These are phyloP conservation scores for Oenanthe oenanthe DNA, from an alignment of 2,113 vertebrate genomes.

Conservation along the genomic window DNA sequence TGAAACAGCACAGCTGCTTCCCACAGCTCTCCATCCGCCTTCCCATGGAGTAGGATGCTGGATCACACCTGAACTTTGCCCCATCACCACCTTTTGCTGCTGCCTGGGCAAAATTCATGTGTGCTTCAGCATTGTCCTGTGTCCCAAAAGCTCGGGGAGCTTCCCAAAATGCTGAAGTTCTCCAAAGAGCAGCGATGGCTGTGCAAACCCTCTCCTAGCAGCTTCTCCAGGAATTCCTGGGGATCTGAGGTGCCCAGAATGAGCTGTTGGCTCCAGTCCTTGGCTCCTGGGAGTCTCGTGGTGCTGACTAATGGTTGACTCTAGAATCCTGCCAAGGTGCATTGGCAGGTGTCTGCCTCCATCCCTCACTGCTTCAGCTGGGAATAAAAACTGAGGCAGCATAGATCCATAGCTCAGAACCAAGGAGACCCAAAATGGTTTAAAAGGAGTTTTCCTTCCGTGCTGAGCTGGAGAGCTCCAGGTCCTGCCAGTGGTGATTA, in stretches of 20 bases:
- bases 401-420: accelerated
- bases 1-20: accelerated
- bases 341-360: neutral
- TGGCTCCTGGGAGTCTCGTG: neutral
- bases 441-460: neutral
- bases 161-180: neutral
- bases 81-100: neutral
- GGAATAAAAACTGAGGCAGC: neutral
- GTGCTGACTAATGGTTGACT: neutral
- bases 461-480: neutral
- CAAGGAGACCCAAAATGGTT: neutral
- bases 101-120: neutral
- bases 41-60: accelerated
- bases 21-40: accelerated
- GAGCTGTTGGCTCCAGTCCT: neutral
- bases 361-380: neutral
- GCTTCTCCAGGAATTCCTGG: neutral
- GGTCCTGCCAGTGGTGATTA: accelerated
- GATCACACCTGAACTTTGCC: neutral
- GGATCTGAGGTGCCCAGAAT: neutral
- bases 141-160: neutral
- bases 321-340: neutral
- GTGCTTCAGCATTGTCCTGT: neutral
- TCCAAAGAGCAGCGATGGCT: accelerated
- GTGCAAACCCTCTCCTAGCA: accelerated